Base-by-base conservation (phyloP, 1,140 invertebrate species). In the Drosophila nasuta region DNA sequence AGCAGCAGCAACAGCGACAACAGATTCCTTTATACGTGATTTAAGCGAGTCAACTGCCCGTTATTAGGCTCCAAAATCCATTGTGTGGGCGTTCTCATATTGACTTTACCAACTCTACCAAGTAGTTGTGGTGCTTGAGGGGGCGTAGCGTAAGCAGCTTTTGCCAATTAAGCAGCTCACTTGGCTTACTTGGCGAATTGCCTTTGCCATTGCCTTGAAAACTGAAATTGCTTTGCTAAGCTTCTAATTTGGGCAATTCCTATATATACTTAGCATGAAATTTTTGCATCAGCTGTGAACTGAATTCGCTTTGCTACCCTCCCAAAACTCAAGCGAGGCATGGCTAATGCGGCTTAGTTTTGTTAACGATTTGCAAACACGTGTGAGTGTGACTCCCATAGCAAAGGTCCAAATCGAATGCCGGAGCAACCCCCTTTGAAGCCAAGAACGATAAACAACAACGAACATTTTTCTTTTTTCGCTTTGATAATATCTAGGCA, bases 301-400 rank as follows among this genome's bases (percentile, higher is more conserved):
- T 43, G 35, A 38, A 7, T 8, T 33, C 3, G 30, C 51, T 17
- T 25, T 58, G 35, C 66, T 54, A 56, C 15, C 17, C 30, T n/a
- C 58, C 5, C 30, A 10, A 8, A 13, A 63, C 33, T 63, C 67
- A 64, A 64, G 15, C 20, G 20, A 66, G 73, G 76, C 79, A 54
- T 74, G 58, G 66, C 79, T 82, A 88, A 87, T 79, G 48, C 77
- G 82, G 77, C 77, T 87, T 87, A 88, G 82, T 82, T 87, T 88
- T 86, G 83, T 75, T 88, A 88, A 87, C 83, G 83, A 88, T 87
- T 87, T 74, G 82, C 82, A 75, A 88, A 80, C 83, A 87, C 79
- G 60, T 82, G 72, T 72, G 81, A 66, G 64, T 82, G 72, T 72
- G 81, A 66, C 60, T 52, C 33, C 17, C 45, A 54, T 8, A 3